phyloP scores from a whole-genome alignment of 1,140 invertebrate genomes.

The Holotrichia oblita region DNA sequence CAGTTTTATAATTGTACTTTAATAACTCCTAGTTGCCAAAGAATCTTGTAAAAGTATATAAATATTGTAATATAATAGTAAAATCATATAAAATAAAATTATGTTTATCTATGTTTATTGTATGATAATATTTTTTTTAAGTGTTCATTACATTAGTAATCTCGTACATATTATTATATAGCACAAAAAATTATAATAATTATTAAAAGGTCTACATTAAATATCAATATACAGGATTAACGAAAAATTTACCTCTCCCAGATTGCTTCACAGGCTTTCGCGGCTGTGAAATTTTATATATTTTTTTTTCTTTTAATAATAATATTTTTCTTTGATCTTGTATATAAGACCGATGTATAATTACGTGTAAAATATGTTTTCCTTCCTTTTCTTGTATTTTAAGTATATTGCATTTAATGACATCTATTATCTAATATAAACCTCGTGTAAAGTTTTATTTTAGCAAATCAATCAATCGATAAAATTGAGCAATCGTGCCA shows the following conservation, averaged over 20 bases:
- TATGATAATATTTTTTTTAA: not conserved
- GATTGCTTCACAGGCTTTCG: not conserved
- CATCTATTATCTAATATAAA: too few species aligned
- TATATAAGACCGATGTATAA: not conserved
- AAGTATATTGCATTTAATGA: not conserved
- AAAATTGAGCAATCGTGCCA: not conserved
- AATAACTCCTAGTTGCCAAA: not conserved
- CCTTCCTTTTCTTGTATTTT: not conserved
- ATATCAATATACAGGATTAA: not conserved
- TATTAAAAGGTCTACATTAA: not conserved
- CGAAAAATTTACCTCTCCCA: not conserved
- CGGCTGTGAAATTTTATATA: not conserved
- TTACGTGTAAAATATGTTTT: constrained; percentile 1
- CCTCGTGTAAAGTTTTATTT: too few species aligned
- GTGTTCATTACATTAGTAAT: constrained; percentile 9
- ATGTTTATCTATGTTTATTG: not conserved
- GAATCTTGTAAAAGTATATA: not conserved
- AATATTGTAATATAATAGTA: not conserved
- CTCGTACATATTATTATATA: not conserved
- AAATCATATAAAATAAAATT: not conserved
- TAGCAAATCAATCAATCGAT: not conserved
- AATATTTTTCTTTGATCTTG: not conserved
- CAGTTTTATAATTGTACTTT: not conserved
- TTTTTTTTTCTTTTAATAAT: not conserved
- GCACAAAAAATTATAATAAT: not conserved